Conservation (phyloP, 2,797 vertebrate species). For the Halcyon badia region DNA sequence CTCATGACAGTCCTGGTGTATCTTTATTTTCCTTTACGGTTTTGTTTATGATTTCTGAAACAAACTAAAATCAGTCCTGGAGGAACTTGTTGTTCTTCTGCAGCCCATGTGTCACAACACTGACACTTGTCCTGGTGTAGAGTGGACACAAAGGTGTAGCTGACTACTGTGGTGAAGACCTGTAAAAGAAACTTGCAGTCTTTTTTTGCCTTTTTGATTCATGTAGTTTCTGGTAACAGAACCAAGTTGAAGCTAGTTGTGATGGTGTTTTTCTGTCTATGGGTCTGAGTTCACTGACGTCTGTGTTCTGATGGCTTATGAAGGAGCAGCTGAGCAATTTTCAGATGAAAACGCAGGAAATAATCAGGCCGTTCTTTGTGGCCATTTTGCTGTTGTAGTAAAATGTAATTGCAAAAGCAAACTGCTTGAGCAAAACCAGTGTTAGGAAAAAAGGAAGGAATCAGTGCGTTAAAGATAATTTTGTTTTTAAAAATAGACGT, state of each 20-base stretch:
- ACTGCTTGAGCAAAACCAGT: constrained; percentile 41
- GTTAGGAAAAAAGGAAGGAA: constrained; percentile 56
- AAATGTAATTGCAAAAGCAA: constrained; percentile 40
- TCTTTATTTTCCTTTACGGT: neutral
- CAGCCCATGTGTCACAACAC: neutral
- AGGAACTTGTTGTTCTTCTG: neutral
- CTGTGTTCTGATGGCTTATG: neutral
- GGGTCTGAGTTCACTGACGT: neutral
- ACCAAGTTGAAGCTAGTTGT: neutral
- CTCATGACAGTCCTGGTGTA: neutral
- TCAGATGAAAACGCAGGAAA: constrained; percentile 41
- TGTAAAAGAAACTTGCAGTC: neutral
- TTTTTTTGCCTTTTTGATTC: neutral
- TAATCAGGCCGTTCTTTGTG: neutral
- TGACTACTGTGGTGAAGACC: neutral
- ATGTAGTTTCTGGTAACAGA: neutral
- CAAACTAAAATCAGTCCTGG: neutral
- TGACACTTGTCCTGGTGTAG: neutral
- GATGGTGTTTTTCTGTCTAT: neutral
- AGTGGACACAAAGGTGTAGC: neutral
- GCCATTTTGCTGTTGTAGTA: constrained; percentile 31
- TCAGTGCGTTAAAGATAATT: constrained; percentile 52
- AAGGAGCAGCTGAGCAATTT: constrained; percentile 25
- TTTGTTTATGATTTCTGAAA: neutral
- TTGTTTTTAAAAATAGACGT: constrained; percentile 17